phyloP scores from a whole-genome alignment of 2,113 vertebrate genomes.

The Dermatemys mawii region DNA sequence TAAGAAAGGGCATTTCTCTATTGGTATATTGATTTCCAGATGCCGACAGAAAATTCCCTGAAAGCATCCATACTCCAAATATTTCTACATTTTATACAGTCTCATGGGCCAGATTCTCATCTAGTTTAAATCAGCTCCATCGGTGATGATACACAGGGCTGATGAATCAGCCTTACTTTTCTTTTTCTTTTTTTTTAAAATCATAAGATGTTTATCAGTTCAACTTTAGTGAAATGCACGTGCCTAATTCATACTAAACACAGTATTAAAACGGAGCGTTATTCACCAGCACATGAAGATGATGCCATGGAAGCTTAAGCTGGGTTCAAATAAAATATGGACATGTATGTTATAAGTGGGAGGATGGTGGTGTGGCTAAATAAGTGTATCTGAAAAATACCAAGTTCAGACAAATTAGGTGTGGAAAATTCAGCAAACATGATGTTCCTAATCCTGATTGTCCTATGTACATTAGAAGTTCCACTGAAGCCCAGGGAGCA shows the following conservation, averaged over 20 bases:
- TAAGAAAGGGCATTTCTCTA: not conserved
- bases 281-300: accelerated
- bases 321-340: accelerated
- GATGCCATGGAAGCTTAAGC: accelerated
- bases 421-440: accelerated
- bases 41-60: not conserved
- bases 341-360: accelerated
- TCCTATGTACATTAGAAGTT: no score
- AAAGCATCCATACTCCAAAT: not conserved
- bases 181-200: not conserved
- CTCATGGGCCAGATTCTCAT: conserved; percentile 42
- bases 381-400: accelerated
- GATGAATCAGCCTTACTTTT: conserved; percentile 20
- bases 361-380: accelerated
- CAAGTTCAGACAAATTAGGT: accelerated
- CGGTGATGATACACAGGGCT: not conserved
- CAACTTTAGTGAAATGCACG: not conserved
- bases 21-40: not conserved
- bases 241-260: not conserved
- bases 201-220: not conserved
- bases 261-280: accelerated
- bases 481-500: accelerated
- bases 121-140: conserved; percentile 33
- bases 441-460: accelerated
- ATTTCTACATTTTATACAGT: not conserved